phyloP scores from a whole-genome alignment of 2,888 invertebrate species.

The Lepeophtheirus nordmannii region DNA sequence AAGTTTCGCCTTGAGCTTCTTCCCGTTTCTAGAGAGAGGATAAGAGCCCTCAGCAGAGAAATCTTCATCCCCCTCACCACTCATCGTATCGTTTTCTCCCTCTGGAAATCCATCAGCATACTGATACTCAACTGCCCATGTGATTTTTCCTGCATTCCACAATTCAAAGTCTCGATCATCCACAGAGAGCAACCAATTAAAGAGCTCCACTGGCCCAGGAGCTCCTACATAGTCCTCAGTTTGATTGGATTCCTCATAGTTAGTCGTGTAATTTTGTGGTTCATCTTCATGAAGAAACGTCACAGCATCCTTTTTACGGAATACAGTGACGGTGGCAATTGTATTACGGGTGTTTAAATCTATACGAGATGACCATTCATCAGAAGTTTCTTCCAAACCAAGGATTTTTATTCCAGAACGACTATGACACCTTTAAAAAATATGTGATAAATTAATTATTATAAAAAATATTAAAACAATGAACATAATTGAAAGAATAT shows the following conservation, averaged over 20 bases:
- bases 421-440: not conserved
- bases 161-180: slow-evolving; percentile 20
- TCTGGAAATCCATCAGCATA: not conserved
- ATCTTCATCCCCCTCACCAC: not conserved
- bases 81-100: not conserved
- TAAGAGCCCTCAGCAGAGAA: not conserved
- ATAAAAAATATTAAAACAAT: no score
- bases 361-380: slow-evolving; percentile 71
- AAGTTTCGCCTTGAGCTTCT: slow-evolving; percentile 61
- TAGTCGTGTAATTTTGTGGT: not conserved
- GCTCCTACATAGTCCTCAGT: not conserved
- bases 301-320: not conserved
- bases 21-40: slow-evolving; percentile 23
- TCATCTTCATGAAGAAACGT: not conserved
- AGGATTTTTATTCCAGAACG: slow-evolving; percentile 55
- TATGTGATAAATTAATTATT: no score
- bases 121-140: slow-evolving; percentile 22
- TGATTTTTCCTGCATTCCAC: slow-evolving; percentile 12
- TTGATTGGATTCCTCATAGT: not conserved
- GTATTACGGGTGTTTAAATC: slow-evolving; percentile 73
- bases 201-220: slow-evolving; percentile 1
- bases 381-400: slow-evolving; percentile 55
- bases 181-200: slow-evolving; percentile 16
- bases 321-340: slow-evolving; percentile 69
- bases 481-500: no score